phyloP scores from a whole-genome alignment of 2,888 invertebrate genomes.

The Pterobdella sp. region DNA sequence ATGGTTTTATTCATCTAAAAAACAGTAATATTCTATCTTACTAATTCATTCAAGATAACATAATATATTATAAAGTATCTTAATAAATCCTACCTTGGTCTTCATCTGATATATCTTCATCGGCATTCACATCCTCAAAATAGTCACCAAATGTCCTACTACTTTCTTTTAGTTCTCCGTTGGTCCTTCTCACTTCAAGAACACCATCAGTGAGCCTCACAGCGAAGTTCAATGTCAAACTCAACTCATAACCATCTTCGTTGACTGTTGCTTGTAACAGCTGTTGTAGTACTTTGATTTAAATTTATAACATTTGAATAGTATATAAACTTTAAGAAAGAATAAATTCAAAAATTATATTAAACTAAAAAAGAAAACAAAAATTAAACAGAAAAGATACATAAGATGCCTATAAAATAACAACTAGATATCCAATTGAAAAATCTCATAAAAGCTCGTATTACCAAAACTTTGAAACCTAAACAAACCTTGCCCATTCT shows the following conservation, averaged over 20 bases:
- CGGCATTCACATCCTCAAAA: conserved; percentile 7
- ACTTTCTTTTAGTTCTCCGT: not conserved
- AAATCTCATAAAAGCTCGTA: not conserved
- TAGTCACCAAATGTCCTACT: not conserved
- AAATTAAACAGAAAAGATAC: not conserved
- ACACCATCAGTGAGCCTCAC: conserved; percentile 46
- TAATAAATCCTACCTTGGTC: not conserved
- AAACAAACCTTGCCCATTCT: conserved; percentile 50
- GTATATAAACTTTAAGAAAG: not conserved
- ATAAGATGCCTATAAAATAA: too few species aligned
- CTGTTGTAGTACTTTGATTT: conserved; percentile 39
- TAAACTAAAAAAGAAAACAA: too few species aligned
- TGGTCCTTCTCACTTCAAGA: conserved; percentile 40
- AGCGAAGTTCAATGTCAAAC: conserved; percentile 49
- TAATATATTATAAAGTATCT: too few species aligned
- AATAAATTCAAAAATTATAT: not conserved
- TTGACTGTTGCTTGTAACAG: conserved; percentile 47
- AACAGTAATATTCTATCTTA: not conserved
- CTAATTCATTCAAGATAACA: too few species aligned
- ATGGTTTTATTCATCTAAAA: not conserved
- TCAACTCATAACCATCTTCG: conserved; percentile 50
- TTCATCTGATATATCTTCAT: conserved; percentile 30
- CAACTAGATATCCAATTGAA: not conserved
- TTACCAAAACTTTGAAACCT: not conserved
- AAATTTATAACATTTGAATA: not conserved